Percentiles rank a stretch among this genome's conserved stretches.
Evolutionary conservation across 2,888 invertebrate species (phyloP).

Genomic region (Cheilosia pagana): DNA sequence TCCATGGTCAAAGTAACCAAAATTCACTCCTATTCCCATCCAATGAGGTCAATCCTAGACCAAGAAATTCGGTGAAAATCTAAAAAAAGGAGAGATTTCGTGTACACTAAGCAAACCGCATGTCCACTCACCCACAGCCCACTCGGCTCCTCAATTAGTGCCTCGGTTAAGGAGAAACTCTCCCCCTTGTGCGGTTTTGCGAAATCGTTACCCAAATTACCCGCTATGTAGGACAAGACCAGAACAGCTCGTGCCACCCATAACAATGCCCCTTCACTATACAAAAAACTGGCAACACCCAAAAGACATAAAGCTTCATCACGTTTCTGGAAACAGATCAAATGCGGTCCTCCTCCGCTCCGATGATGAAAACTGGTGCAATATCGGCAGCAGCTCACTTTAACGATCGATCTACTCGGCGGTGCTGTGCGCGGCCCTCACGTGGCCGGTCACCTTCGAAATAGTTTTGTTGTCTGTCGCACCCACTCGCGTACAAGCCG

Average conservation of each 20-base stretch:
- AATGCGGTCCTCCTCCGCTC: conserved; percentile 27
- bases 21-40: too few species aligned
- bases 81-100: too few species aligned
- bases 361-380: conserved; percentile 67
- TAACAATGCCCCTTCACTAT: conserved; percentile 42
- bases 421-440: conserved; percentile 8
- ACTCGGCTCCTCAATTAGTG: conserved; percentile 4
- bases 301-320: conserved; percentile 56
- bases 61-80: too few species aligned
- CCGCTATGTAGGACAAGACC: conserved; percentile 66
- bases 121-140: neutral
- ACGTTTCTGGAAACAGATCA: conserved; percentile 64
- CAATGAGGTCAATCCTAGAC: too few species aligned
- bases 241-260: conserved; percentile 70
- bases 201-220: conserved; percentile 66
- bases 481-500: conserved; percentile 61
- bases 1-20: too few species aligned
- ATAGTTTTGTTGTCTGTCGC: conserved; percentile 58
- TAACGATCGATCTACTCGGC: conserved; percentile 34
- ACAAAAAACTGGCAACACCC: conserved; percentile 36
- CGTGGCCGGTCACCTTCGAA: conserved; percentile 54
- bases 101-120: too few species aligned
- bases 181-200: conserved; percentile 21
- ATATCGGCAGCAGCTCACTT: conserved; percentile 61
- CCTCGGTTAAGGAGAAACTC: conserved; percentile 21